Percentiles rank a stretch among this genome's conserved stretches.
Evolutionary conservation across 2,113 vertebrate species (phyloP).

Genomic region (Siniperca knerii): DNA sequence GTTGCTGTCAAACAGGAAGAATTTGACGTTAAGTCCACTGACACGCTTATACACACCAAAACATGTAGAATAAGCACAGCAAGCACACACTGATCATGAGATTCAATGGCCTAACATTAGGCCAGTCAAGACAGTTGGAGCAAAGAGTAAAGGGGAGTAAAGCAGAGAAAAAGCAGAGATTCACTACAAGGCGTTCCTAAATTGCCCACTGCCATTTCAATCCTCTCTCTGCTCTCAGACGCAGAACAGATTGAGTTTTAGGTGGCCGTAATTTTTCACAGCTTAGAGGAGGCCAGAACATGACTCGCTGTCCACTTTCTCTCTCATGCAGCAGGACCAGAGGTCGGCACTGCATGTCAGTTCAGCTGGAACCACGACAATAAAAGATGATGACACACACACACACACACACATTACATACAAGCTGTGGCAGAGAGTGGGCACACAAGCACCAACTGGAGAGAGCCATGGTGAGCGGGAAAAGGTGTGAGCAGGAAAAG

Average conservation of each 20-base stretch:
- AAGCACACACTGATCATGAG: conserved; percentile 28
- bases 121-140: conserved; percentile 24
- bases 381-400: conserved; percentile 38
- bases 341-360: conserved; percentile 56
- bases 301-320: conserved; percentile 47
- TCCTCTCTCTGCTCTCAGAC: conserved; percentile 38
- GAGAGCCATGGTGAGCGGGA: conserved; percentile 73
- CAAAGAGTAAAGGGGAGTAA: conserved; percentile 18
- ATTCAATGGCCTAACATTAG: neutral
- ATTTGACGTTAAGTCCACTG: conserved; percentile 38
- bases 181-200: conserved; percentile 27
- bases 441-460: conserved; percentile 80
- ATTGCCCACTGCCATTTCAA: conserved; percentile 58
- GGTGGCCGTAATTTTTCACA: conserved; percentile 68
- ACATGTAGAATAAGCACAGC: conserved; percentile 47
- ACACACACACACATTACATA: conserved; percentile 51
- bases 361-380: conserved; percentile 61
- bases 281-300: conserved; percentile 42
- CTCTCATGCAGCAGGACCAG: conserved; percentile 54
- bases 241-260: conserved; percentile 61
- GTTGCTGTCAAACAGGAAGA: conserved; percentile 66
- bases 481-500: conserved; percentile 82
- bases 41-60: conserved; percentile 38
- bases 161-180: conserved; percentile 56
- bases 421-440: conserved; percentile 74